phyloP scores from a whole-genome alignment of 2,797 vertebrate genomes.

The Gobio occitaniae region DNA sequence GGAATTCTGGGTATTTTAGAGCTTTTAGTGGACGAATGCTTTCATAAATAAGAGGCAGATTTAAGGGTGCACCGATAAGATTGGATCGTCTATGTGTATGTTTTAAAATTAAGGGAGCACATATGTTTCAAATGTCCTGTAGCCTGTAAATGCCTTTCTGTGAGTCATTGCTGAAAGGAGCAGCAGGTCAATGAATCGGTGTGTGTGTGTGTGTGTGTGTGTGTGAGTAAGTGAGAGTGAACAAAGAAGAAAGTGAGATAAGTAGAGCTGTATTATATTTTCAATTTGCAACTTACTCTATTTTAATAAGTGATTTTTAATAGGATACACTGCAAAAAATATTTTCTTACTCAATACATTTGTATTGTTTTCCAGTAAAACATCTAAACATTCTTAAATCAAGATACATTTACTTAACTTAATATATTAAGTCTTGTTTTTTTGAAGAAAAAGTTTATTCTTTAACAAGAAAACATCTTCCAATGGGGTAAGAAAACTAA shows the following conservation, averaged over 20 bases:
- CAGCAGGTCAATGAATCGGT: slow-evolving; percentile 44
- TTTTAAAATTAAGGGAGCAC: slow-evolving; percentile 62
- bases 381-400: not conserved
- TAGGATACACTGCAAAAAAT: too few species aligned
- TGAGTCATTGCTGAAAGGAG: slow-evolving; percentile 73
- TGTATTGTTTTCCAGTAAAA: not conserved
- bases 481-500: not conserved
- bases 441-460: not conserved
- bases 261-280: not conserved
- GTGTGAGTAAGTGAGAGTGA: not conserved
- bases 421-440: not conserved
- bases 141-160: slow-evolving; percentile 75
- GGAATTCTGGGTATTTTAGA: not conserved
- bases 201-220: slow-evolving; percentile 5
- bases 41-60: not conserved
- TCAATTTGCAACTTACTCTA: too few species aligned
- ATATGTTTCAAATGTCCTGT: slow-evolving; percentile 74
- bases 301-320: too few species aligned
- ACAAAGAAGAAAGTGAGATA: not conserved
- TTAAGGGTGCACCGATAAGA: not conserved
- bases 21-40: slow-evolving; percentile 11
- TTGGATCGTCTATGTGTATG: not conserved
- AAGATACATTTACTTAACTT: not conserved
- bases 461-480: not conserved
- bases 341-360: too few species aligned